Conservation (phyloP, 2,113 vertebrate species). For the Sylvia atricapilla region DNA sequence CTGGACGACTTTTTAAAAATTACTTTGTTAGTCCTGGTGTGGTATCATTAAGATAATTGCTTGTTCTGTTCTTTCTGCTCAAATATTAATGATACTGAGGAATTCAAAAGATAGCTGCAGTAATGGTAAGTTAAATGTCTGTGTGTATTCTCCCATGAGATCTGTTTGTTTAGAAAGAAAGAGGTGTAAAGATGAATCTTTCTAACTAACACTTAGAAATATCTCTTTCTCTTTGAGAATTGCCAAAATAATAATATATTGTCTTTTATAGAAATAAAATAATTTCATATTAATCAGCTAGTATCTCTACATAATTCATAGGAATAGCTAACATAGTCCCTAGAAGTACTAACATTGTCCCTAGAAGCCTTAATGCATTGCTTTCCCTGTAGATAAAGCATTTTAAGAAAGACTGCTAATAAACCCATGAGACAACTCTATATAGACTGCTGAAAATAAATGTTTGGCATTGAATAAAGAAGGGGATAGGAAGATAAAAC, state of each 20-base stretch:
- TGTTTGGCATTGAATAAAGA: not conserved
- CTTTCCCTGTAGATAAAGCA: not conserved
- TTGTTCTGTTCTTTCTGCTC: conserved; percentile 37
- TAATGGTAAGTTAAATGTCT: conserved; percentile 63
- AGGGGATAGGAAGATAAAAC: not conserved
- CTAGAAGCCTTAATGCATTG: not conserved
- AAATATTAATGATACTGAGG: conserved; percentile 53
- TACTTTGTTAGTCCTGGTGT: conserved; percentile 36
- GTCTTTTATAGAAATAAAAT: not conserved
- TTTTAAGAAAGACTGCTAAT: not conserved
- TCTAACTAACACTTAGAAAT: not conserved
- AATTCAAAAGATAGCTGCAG: conserved; percentile 49
- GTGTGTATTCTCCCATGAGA: not conserved
- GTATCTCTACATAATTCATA: not conserved
- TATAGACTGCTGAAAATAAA: not conserved
- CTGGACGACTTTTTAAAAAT: conserved; percentile 39
- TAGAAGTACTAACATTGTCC: not conserved
- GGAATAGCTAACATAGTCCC: not conserved
- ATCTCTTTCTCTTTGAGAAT: not conserved
- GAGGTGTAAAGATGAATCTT: not conserved
- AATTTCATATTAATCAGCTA: not conserved
- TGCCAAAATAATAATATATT: not conserved
- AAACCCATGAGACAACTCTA: not conserved
- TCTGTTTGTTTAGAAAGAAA: not conserved
- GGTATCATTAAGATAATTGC: conserved; percentile 18